These are phyloP conservation scores for Drosophila lowei DNA, from an alignment of 1,140 invertebrate species.

Conservation along the genomic window DNA sequence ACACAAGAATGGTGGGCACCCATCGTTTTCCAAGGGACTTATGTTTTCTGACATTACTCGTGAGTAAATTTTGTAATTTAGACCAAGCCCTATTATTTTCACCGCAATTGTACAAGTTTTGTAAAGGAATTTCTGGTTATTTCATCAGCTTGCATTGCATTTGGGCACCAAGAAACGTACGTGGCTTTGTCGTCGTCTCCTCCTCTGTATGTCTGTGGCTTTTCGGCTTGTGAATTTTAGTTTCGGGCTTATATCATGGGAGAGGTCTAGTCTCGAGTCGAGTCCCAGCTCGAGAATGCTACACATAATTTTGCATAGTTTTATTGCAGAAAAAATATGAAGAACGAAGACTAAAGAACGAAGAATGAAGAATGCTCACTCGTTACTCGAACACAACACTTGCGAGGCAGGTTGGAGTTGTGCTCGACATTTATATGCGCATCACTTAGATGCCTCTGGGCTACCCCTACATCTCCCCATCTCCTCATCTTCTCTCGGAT, in stretches of 20 bases:
- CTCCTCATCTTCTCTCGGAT: constrained; percentile 13
- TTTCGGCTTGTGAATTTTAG: constrained; percentile 23
- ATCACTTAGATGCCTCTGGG: constrained; percentile 62
- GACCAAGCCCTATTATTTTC: constrained; percentile 7
- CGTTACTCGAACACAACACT: constrained; percentile 47
- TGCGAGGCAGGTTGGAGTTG: constrained; percentile 31
- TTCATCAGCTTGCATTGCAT: no score
- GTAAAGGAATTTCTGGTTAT: no score
- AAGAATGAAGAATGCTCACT: constrained; percentile 44
- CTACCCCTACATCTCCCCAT: not conserved
- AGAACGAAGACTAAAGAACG: not conserved
- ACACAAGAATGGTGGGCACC: no score
- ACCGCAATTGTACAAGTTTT: no score
- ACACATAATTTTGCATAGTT: constrained; percentile 81
- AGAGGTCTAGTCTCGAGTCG: constrained; percentile 34
- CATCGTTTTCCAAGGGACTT: no score
- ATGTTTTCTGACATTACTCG: no score
- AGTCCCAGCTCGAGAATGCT: constrained; percentile 43
- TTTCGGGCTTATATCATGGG: constrained; percentile 46
- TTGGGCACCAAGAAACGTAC: no score
- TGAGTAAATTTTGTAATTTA: no score
- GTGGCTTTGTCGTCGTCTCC: not conserved
- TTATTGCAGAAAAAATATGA: constrained; percentile 56
- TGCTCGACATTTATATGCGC: constrained; percentile 80
- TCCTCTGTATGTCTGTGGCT: not conserved